These are phyloP conservation scores for Poecile montanus DNA, from an alignment of 2,797 vertebrate genomes.

Conservation along the genomic window DNA sequence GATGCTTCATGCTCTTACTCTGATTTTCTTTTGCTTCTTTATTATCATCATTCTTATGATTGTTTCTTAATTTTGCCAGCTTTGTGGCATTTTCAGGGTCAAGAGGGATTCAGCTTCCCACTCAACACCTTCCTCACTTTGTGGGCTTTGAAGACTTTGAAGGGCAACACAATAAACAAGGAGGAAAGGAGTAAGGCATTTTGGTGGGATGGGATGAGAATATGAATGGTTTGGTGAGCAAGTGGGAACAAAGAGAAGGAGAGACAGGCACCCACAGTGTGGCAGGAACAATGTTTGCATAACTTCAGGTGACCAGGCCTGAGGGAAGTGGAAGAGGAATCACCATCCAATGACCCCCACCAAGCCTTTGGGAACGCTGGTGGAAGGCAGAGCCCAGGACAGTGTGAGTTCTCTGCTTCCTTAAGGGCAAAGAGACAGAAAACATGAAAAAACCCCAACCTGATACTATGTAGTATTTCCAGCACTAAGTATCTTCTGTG, in stretches of 20 bases:
- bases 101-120: neutral
- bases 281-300: fast-evolving
- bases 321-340: neutral
- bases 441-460: neutral
- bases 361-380: neutral
- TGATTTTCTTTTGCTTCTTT: neutral
- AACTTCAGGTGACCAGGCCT: neutral
- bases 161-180: neutral
- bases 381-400: neutral
- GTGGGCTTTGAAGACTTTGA: neutral
- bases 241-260: neutral
- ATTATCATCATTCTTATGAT: neutral
- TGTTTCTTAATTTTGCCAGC: neutral
- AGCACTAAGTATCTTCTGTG: neutral
- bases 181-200: neutral
- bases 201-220: neutral
- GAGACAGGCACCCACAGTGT: neutral
- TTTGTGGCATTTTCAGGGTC: neutral
- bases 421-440: neutral
- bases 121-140: neutral
- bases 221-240: neutral
- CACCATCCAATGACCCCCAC: neutral
- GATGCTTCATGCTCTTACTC: neutral
- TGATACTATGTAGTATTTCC: neutral
- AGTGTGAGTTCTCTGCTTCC: neutral